Evolutionary conservation across 2,888 invertebrate genomes (phyloP).

Genomic region (Orthosia incerta): DNA sequence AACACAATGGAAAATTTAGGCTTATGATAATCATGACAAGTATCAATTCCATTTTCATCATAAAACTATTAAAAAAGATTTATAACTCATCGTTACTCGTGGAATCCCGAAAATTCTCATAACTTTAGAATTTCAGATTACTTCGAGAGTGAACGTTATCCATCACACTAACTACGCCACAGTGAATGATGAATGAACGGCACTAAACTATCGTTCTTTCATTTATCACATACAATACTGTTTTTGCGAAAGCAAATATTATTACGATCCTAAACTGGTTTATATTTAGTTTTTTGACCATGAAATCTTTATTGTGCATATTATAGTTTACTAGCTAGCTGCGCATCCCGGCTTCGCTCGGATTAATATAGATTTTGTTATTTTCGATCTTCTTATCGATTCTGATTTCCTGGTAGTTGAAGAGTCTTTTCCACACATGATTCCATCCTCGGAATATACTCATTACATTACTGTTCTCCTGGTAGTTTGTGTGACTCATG

Average conservation of each 20-base stretch:
- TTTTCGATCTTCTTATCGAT: too few relatives aligned
- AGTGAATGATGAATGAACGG: slow-evolving; percentile 39
- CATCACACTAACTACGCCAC: slow-evolving; percentile 32
- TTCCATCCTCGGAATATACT: too few relatives aligned
- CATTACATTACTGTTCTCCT: too few relatives aligned
- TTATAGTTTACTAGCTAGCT: too few relatives aligned
- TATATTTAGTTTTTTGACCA: too few relatives aligned
- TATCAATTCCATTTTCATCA: neutral
- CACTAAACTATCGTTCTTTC: slow-evolving; percentile 15
- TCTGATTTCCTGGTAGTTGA: too few relatives aligned
- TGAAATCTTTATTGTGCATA: too few relatives aligned
- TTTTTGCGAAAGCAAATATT: slow-evolving; percentile 6
- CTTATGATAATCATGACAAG: neutral
- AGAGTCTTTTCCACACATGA: too few relatives aligned
- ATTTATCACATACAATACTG: slow-evolving; percentile 5
- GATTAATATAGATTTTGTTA: too few relatives aligned
- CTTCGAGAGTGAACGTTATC: slow-evolving; percentile 30
- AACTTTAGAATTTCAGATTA: slow-evolving; percentile 28
- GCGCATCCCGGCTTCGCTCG: too few relatives aligned
- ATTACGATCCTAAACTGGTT: neutral
- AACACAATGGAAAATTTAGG: neutral
- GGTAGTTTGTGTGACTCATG: too few relatives aligned
- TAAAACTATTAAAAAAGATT: slow-evolving; percentile 19
- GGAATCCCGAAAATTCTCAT: slow-evolving; percentile 19
- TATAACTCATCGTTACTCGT: slow-evolving; percentile 21